These are phyloP conservation scores for Alviniconcha strummeri DNA, from an alignment of 2,888 invertebrate species.

Conservation along the genomic window DNA sequence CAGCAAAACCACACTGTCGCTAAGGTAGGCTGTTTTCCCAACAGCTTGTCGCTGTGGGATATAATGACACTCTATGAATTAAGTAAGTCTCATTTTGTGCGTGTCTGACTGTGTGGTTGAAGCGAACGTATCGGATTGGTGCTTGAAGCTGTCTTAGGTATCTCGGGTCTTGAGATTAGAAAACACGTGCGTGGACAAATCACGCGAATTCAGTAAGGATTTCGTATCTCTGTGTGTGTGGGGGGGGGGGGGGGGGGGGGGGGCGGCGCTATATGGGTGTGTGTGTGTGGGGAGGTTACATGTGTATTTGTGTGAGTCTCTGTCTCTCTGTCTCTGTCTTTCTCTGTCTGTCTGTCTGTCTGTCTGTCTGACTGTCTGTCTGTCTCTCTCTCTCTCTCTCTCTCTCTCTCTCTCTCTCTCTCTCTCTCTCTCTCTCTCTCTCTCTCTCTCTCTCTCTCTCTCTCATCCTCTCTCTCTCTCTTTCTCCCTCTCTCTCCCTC, in stretches of 20 bases:
- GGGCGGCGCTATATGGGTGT: too few species aligned
- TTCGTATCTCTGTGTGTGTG: too few species aligned
- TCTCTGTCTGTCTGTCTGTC: slow-evolving; percentile 17
- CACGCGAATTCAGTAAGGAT: too few species aligned
- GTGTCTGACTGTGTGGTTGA: too few species aligned
- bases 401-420: slow-evolving; percentile 12
- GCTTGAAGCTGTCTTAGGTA: too few species aligned
- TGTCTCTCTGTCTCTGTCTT: slow-evolving; percentile 5
- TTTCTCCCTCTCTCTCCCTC: slow-evolving; percentile 12
- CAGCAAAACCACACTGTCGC: slow-evolving; percentile 33
- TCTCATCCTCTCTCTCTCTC: slow-evolving; percentile 15
- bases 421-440: background rate
- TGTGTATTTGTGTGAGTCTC: background rate
- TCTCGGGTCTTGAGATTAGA: background rate
- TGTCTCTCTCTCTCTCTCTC: slow-evolving; percentile 20
- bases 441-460: slow-evolving; percentile 16
- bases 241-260: too few species aligned
- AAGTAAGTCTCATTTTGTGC: too few species aligned
- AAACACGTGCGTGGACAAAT: background rate
- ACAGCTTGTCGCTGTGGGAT: too few species aligned
- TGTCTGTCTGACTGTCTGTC: slow-evolving; percentile 8
- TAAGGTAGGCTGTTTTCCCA: background rate
- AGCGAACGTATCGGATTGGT: too few species aligned
- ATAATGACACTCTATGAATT: too few species aligned
- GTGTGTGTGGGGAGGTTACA: background rate